Conservation (phyloP, 2,113 vertebrate species). For the Ceuthmochares aereus region DNA sequence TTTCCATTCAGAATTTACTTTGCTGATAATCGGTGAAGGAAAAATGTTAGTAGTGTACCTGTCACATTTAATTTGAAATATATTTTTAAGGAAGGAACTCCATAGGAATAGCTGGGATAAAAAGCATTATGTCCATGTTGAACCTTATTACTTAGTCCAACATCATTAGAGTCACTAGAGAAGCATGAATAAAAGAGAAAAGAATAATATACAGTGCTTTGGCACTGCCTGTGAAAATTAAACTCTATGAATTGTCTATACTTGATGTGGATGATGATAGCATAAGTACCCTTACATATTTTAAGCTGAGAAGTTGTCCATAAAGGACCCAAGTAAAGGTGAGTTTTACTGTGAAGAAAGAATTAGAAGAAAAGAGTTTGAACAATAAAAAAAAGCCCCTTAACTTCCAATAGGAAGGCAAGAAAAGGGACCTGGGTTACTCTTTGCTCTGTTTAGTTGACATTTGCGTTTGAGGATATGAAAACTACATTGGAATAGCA, state of each 20-base stretch:
- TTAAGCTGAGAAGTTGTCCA: neutral
- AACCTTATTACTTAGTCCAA: neutral
- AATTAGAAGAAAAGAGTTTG: neutral
- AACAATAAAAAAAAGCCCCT: neutral
- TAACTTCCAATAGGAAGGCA: neutral
- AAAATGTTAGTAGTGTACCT: neutral
- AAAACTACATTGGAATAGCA: neutral
- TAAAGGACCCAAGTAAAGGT: neutral
- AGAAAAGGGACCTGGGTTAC: neutral
- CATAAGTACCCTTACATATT: neutral
- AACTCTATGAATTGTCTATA: neutral
- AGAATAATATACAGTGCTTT: neutral
- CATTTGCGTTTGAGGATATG: neutral
- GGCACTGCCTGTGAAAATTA: neutral
- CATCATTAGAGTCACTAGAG: neutral
- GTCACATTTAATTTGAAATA: neutral
- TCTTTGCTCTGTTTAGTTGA: neutral
- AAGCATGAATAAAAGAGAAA: neutral
- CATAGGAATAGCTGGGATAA: neutral
- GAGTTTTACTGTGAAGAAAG: neutral
- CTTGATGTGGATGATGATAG: neutral
- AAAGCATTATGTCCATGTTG: neutral
- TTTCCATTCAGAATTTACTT: neutral
- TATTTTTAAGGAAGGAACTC: neutral
- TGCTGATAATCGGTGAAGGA: neutral